Percentiles rank a stretch among this genome's conserved stretches.
Conservation (phyloP, 2,888 invertebrate species). For the Diarsia rubi region DNA sequence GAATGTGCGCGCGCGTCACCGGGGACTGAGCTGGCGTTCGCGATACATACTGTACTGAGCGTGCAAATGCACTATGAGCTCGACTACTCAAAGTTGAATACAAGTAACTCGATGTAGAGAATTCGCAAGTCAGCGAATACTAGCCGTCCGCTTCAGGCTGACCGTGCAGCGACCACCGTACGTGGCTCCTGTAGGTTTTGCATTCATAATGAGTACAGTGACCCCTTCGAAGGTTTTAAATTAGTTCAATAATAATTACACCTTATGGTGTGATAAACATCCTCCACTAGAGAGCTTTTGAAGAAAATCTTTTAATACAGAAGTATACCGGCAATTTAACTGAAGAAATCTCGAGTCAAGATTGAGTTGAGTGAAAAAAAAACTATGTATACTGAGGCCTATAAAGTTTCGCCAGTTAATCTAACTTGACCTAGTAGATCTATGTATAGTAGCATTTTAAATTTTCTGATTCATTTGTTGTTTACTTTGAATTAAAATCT, state of each 20-base stretch:
- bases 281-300: not conserved
- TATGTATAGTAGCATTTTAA: not conserved
- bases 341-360: not conserved
- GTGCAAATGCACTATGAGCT: constrained; percentile 83
- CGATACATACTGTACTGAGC: constrained; percentile 72
- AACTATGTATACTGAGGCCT: not conserved
- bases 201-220: not conserved
- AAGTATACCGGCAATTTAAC: not conserved
- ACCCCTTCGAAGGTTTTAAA: not conserved
- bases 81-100: constrained; percentile 80
- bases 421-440: not conserved
- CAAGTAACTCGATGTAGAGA: constrained; percentile 75
- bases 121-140: constrained; percentile 86
- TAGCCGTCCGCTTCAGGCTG: constrained; percentile 65
- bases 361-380: not conserved
- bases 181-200: constrained; percentile 24
- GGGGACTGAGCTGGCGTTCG: constrained; percentile 80
- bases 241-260: not conserved
- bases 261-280: not conserved
- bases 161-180: constrained; percentile 56
- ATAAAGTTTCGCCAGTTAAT: not conserved
- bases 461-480: not conserved
- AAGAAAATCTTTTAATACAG: not conserved
- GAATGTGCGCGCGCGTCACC: constrained; percentile 79
- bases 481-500: not conserved